A percentile compares a stretch with the other conserved stretches of the same genome.
These are phyloP conservation scores for Dryococelus australis DNA, from an alignment of 2,888 invertebrate species.

Conservation along the genomic window DNA sequence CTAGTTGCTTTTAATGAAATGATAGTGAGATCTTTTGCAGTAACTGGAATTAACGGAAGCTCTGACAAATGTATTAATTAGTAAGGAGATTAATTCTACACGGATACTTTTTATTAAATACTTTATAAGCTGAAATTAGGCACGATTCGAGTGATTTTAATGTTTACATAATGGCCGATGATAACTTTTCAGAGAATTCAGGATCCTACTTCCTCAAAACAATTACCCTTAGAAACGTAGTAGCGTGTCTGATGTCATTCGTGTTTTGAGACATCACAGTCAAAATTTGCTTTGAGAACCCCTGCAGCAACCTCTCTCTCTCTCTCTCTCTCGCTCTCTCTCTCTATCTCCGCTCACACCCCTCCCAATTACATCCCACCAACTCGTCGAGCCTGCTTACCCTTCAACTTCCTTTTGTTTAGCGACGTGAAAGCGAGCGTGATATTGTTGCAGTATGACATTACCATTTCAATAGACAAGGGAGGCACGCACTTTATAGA, in stretches of 20 bases:
- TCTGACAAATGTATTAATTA: no score
- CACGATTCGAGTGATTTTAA: no score
- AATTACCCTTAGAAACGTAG: background rate
- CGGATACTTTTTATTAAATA: no score
- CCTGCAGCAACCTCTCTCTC: background rate
- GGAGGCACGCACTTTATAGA: background rate
- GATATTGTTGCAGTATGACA: conserved; percentile 16
- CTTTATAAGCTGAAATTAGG: no score
- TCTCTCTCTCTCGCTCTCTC: background rate
- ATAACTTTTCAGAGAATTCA: no score
- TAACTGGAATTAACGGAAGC: no score
- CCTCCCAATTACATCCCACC: no score
- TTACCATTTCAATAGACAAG: conserved; percentile 7
- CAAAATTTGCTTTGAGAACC: background rate
- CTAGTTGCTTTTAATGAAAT: no score
- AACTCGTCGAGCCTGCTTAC: background rate
- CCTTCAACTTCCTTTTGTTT: background rate
- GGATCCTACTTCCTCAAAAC: background rate
- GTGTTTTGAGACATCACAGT: background rate
- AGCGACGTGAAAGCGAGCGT: conserved; percentile 16
- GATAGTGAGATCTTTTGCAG: no score
- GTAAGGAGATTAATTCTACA: no score
- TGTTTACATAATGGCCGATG: no score
- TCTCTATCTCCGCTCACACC: background rate
- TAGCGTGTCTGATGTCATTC: background rate